Evolutionary conservation across 2,888 invertebrate genomes (phyloP), one percentile per base, ranked within the genome.

Genomic region (Sminthurides aquaticus): DNA sequence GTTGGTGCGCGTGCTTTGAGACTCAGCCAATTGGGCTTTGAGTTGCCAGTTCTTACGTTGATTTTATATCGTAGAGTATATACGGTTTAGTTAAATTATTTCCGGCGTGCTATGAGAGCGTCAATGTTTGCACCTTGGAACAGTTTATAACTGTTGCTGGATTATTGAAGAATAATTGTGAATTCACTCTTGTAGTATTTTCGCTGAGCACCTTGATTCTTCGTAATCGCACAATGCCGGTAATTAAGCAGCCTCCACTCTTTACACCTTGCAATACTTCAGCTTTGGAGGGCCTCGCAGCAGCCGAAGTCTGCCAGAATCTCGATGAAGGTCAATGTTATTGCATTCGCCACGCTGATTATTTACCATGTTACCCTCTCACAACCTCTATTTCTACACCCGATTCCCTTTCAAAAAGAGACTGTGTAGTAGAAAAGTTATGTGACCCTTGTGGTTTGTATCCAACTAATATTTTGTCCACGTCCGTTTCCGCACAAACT

Each of bases 201-300:
- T 68, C 68, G 66, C 68, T 70, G 63, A 69, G 68, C 67, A 65
- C 69, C 61, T 69, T 69, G 61, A 67, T 67, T 69, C 68, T 68
- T 66, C 70, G 66, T 67, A 72, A 66, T 67, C 72, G 67, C 67
- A 66, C 69, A 66, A 70, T 67, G 67, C 70, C 71, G 56, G 67
- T 67, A 67, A 70, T 71, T 64, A 70, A 62, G 62, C 63, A 57
- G 48, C 62, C 62, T 71, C 75, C 77, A 71, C 76, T 76, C 68
- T 78, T 77, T 76, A 76, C 77, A 59, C 72, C 76, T 71, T 75
- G 76, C 73, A 77, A 75, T 65, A 76, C 74, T 70, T 77, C 76
- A 69, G 73, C 77, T 67, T n/a, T 59, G n/a, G 20, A 61, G 48
- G 29, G 25, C 34, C 62, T 15, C 26, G 52, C n/a, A 25, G 29